Evolutionary conservation across 2,113 vertebrate genomes (phyloP), one percentile per base, ranked within the genome.

Genomic region (Serilophus lunatus): DNA sequence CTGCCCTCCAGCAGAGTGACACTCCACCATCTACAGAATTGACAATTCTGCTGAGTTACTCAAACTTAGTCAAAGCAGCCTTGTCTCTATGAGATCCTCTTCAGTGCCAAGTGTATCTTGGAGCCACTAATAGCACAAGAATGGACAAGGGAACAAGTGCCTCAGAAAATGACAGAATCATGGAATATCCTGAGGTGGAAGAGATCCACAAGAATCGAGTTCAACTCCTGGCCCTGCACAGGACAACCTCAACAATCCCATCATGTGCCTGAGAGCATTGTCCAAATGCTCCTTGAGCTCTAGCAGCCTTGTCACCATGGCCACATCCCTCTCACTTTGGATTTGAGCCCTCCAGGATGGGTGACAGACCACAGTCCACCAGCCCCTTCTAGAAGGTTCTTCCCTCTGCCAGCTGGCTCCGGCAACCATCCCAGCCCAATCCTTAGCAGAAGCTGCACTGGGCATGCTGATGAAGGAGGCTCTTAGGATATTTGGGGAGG

Each of bases 21-120:
- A 44, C 42, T 44, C 42, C 49, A 40, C 23, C 71, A 86, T 14
- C 61, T 82, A 54, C 26, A 88, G 36, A 82, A 68, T 47, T 38
- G 44, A 17, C 44, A 86, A 4, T 59, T 86, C 57, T 71, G 25
- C 44, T 2, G 4, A 91, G 10, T 86, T 68, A n/a, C 26, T 63
- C 49, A 85, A 80, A 71, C 28, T 80, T 42, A 42, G 22, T 36
- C 56, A 65, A 51, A 92, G 49, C 3, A 36, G n/a, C 22, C n/a
- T 29, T 0, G 0, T 33, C 31, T 57, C 70, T 70, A 3, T 6
- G n/a, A 82, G 35, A 64, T 17, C 12, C 47, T 82, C 44, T 71
- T 60, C 44, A 68, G 35, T n/a, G 60, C 44, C 0, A 0, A 36
- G 1, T 3, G 1, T 45, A 35, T 42, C 25, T 10, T 64, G 31